Evolutionary conservation across 2,888 invertebrate genomes (phyloP).

Genomic region (Drosophila nr. perissopoda): DNA sequence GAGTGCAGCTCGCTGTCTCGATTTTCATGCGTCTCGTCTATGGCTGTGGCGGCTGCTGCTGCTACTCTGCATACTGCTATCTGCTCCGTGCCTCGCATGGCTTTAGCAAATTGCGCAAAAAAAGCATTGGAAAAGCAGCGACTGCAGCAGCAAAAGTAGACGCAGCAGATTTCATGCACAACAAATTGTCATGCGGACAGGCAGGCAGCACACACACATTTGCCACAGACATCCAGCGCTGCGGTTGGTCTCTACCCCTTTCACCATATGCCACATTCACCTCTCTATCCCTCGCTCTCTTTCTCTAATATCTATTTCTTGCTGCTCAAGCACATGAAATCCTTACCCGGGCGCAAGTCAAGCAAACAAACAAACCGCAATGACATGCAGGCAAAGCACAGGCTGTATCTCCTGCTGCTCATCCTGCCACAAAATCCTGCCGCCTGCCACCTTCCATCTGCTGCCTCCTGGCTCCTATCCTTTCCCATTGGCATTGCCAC

Average conservation of each 20-base stretch:
- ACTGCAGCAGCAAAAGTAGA: slow-evolving; percentile 43
- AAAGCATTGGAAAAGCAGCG: slow-evolving; percentile 65
- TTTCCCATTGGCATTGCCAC: slow-evolving; percentile 67
- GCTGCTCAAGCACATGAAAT: slow-evolving; percentile 76
- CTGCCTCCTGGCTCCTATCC: not conserved
- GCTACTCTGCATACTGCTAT: slow-evolving; percentile 33
- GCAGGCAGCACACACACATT: slow-evolving; percentile 63
- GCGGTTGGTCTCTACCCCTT: slow-evolving; percentile 64
- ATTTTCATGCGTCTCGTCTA: slow-evolving; percentile 45
- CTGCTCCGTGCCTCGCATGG: slow-evolving; percentile 69
- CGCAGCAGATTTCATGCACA: slow-evolving; percentile 74
- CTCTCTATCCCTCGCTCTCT: not conserved
- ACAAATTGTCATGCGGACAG: slow-evolving; percentile 80
- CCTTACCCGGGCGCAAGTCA: slow-evolving; percentile 78
- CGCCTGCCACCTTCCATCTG: not conserved
- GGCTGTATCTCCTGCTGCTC: slow-evolving; percentile 50
- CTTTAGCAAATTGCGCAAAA: slow-evolving; percentile 78
- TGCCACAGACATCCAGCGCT: slow-evolving; percentile 52
- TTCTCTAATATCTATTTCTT: slow-evolving; percentile 15
- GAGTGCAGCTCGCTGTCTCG: slow-evolving; percentile 37
- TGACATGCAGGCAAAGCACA: slow-evolving; percentile 71
- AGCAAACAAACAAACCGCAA: slow-evolving; percentile 79
- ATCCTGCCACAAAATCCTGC: slow-evolving; percentile 27
- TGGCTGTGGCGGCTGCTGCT: not conserved
- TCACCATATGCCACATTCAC: not conserved